Base-by-base conservation (phyloP, 2,113 vertebrate species). In the Ceyx melanurus region DNA sequence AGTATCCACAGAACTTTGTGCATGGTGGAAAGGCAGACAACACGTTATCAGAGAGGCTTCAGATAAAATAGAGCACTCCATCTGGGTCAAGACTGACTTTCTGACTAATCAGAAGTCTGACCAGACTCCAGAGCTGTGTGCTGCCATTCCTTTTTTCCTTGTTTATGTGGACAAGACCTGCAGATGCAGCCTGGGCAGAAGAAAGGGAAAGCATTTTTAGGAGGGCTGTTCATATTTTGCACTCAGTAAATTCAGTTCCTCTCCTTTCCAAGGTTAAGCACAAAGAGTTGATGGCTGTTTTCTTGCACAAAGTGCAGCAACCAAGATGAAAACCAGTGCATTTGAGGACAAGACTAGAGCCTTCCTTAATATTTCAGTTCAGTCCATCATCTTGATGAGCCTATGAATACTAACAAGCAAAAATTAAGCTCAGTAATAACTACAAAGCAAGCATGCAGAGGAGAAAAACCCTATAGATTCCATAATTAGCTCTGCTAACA, bases 201-300 rank as follows among this genome's bases (percentile, higher is more conserved):
- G 93, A 97, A 56, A 95, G 67, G 75, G 82, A 93, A 95, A 92
- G 86, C 86, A 88, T 19, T 87, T 94, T 95, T 81, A 94, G 92
- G 73, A 91, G 14, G 33, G 15, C 53, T 48, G 51, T 82, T 89
- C 26, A 4, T 37, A 48, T 37, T 80, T 67, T 43, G 26, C 15
- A 61, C 23, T 79, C 46, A 37, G 23, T 28, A 81, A 64, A 83
- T 9, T 65, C 0, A 74, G 9, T 82, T 66, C 78, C 23, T 80
- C 56, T 78, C 33, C 64, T 71, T 87, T 76, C 40, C 48, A 85
- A 73, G 65, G 60, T 86, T 71, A 66, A 93, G 70, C 60, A 64
- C 22, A 70, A 67, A 89, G 85, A 92, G 79, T 0, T 28, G 60
- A 89, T 6, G 64, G 60, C 82, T 60, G 29, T 7, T 74, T 80